Conservation (phyloP, 2,113 vertebrate species). For the Ivindomyrus marchei region DNA sequence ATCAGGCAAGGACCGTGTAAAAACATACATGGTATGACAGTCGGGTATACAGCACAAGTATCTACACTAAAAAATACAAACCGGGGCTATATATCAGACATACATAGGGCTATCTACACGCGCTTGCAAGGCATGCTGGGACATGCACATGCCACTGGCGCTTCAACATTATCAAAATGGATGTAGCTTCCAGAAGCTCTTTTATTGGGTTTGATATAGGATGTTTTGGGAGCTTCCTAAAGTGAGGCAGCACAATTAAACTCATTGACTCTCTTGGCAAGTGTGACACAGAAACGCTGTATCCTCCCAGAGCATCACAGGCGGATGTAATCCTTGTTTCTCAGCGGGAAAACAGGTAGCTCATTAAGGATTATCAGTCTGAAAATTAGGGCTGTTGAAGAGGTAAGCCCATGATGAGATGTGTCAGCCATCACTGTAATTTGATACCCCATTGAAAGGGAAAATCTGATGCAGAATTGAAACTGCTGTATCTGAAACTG, state of each 20-base stretch:
- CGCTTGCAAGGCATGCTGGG: too few relatives aligned
- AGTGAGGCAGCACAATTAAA: not conserved
- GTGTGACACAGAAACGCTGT: not conserved
- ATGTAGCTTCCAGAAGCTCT: not conserved
- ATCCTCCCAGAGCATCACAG: not conserved
- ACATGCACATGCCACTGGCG: too few relatives aligned
- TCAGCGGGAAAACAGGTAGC: conserved; percentile 39
- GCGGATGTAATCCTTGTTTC: conserved; percentile 39
- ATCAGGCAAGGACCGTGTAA: too few relatives aligned
- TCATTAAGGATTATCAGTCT: conserved; percentile 45
- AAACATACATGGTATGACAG: too few relatives aligned
- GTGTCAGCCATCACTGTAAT: conserved; percentile 33
- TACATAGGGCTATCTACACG: not conserved
- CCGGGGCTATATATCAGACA: too few relatives aligned
- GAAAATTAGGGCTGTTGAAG: conserved; percentile 33
- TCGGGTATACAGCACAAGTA: too few relatives aligned
- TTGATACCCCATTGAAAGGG: conserved; percentile 10
- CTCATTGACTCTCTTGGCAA: not conserved
- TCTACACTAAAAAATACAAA: too few relatives aligned
- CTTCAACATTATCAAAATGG: not conserved
- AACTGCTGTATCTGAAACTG: not conserved
- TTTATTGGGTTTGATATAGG: not conserved
- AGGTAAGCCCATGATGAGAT: conserved; percentile 33
- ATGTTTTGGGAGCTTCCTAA: not conserved
- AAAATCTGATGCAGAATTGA: not conserved